Evolutionary conservation across 2,113 vertebrate genomes (phyloP), one percentile per base, ranked within the genome.

Genomic region (Zosterops hypoxanthus): DNA sequence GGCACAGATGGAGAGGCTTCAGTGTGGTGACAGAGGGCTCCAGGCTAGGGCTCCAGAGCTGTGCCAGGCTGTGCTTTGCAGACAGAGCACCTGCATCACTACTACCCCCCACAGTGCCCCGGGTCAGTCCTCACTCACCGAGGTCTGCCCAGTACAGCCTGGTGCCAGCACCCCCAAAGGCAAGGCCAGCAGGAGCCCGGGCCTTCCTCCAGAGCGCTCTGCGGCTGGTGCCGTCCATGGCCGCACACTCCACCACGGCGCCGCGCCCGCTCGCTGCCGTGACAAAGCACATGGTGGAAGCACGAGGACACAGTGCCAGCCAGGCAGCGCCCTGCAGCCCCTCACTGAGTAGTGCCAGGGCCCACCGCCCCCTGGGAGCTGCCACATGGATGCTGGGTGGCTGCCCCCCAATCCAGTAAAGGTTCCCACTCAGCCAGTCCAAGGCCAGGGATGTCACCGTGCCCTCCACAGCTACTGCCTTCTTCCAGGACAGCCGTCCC

Each of bases 381-480:
- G 98, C 98, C 53, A 99, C 98, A 0, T 92, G 93, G 82, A 99
- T 97, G 76, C 95, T 84, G 13, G 98, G 91, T 0, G 91, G 97
- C 21, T 92, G 87, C 4, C 52, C 95, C 69, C 97, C 98, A 14
- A 99, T 99, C 99, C 99, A 99, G 95, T 99, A 99, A 34, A 99
- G 86, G 94, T 99, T 99, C 6, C 97, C 97, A 1, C 98, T 99
- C 85, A 99, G 93, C 99, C 99, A 99, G 97, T 99, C 99, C 28
- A 99, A 96, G 34, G 99, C 98, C 70, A 99, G 82, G 46, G 98
- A 98, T 0, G 90, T 96, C 75, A 99, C 97, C 0, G 23, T 61
- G 55, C 98, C 99, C 50, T 97, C 84, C 49, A 98, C 97, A 22
- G 97, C 95, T 33, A 99, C 34, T 3, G 97, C 75, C 59, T 88